Conservation (phyloP, 2,113 vertebrate species). For the Aythya baeri region DNA sequence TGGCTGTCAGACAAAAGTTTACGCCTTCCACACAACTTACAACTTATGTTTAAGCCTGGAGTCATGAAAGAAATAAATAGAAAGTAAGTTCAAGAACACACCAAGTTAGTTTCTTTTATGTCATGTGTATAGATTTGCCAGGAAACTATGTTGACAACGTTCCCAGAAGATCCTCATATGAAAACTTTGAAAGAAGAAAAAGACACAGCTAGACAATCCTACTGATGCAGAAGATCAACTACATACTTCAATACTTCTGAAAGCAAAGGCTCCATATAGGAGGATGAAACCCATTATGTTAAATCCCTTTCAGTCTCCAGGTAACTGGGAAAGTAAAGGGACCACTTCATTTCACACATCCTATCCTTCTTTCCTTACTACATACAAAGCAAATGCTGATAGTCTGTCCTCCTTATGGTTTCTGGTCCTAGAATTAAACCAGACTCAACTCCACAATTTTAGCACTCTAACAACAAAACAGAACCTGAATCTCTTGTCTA, state of each 20-base stretch:
- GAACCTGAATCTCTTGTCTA: not conserved
- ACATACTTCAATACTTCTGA: not conserved
- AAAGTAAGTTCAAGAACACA: not conserved
- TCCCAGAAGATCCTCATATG: not conserved
- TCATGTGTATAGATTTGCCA: not conserved
- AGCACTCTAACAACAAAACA: not conserved
- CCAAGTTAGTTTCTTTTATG: not conserved
- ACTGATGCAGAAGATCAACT: not conserved
- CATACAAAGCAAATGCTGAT: not conserved
- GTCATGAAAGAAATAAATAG: not conserved
- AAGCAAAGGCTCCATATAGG: not conserved
- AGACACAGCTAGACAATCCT: not conserved
- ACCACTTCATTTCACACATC: not conserved
- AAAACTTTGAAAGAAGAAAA: not conserved
- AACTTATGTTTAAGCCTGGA: not conserved
- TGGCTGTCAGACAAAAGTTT: not conserved
- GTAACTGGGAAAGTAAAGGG: not conserved
- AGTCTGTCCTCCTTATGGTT: not conserved
- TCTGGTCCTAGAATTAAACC: not conserved
- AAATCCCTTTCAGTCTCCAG: not conserved
- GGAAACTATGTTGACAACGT: not conserved
- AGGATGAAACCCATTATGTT: not conserved
- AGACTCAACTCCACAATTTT: not conserved
- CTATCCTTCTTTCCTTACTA: not conserved
- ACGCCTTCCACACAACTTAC: not conserved